Evolutionary conservation across 2,888 invertebrate species (phyloP).

Genomic region (Drosophila mayaguana): DNA sequence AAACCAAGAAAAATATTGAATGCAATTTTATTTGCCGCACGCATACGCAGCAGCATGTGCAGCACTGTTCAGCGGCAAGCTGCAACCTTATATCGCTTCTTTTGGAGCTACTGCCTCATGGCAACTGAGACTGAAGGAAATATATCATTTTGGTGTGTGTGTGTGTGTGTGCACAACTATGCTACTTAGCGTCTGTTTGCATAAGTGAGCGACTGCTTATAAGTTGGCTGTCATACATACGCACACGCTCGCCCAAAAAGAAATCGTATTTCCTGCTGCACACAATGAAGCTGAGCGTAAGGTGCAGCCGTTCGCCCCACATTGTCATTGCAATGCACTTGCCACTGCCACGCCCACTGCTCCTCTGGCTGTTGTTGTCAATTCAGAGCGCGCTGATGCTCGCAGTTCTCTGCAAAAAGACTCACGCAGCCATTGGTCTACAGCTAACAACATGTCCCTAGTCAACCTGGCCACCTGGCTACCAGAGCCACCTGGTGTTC

Average conservation of each 20-base stretch:
- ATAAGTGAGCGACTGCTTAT: slow-evolving; percentile 34
- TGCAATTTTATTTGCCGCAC: slow-evolving; percentile 72
- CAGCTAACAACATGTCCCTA: slow-evolving; percentile 12
- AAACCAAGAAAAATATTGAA: slow-evolving; percentile 70
- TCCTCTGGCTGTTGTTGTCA: slow-evolving; percentile 30
- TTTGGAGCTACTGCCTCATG: slow-evolving; percentile 11
- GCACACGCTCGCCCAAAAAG: slow-evolving; percentile 11
- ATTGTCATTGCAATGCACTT: slow-evolving; percentile 36
- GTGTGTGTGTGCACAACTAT: slow-evolving; percentile 57
- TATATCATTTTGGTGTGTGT: slow-evolving; percentile 62
- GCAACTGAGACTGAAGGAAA: slow-evolving; percentile 53
- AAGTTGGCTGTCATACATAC: slow-evolving; percentile 20
- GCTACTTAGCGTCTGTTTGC: slow-evolving; percentile 76
- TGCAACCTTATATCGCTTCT: slow-evolving; percentile 44
- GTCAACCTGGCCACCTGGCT: slow-evolving; percentile 11
- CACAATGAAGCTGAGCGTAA: slow-evolving; percentile 42
- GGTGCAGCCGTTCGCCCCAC: slow-evolving; percentile 34
- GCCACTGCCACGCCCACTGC: slow-evolving; percentile 9
- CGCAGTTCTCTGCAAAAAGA: slow-evolving; percentile 44
- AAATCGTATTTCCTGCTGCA: slow-evolving; percentile 51
- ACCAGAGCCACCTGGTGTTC: slow-evolving; percentile 2
- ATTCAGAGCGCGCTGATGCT: slow-evolving; percentile 49
- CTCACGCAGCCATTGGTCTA: slow-evolving; percentile 52
- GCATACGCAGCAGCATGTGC: slow-evolving; percentile 17
- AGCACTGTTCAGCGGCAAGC: slow-evolving; percentile 9